Conservation (phyloP, 2,113 vertebrate species). For the Gila orcuttii region DNA sequence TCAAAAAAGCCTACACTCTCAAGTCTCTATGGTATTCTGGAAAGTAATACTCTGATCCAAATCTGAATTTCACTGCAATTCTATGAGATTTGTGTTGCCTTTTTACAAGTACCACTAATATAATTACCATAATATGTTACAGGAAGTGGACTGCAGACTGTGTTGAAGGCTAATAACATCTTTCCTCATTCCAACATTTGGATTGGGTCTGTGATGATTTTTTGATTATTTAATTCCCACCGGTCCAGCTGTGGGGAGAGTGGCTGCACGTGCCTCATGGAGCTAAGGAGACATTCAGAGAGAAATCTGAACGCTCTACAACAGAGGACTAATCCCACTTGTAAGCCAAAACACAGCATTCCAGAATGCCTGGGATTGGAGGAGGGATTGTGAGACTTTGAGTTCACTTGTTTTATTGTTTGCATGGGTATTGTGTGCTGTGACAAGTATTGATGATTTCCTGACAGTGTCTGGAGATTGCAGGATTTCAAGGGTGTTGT, state of each 20-base stretch:
- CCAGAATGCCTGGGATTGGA: not conserved
- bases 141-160: not conserved
- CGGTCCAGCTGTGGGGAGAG: constrained; percentile 3
- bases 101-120: not conserved
- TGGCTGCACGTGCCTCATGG: not conserved
- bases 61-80: not conserved
- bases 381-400: not conserved
- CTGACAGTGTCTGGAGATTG: constrained; percentile 7
- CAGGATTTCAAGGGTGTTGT: not conserved
- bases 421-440: not conserved
- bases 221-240: constrained; percentile 5
- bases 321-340: constrained; percentile 6
- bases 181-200: not conserved
- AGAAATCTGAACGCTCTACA: constrained; percentile 7
- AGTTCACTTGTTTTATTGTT: not conserved
- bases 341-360: not conserved
- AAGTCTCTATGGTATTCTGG: not conserved
- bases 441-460: constrained; percentile 16
- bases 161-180: not conserved
- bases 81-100: not conserved
- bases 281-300: not conserved
- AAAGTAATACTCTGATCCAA: no score
- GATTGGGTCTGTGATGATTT: not conserved
- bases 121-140: not conserved
- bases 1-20: not conserved